Conservation (phyloP, 1,140 invertebrate species). For the Papilio xuthus region DNA sequence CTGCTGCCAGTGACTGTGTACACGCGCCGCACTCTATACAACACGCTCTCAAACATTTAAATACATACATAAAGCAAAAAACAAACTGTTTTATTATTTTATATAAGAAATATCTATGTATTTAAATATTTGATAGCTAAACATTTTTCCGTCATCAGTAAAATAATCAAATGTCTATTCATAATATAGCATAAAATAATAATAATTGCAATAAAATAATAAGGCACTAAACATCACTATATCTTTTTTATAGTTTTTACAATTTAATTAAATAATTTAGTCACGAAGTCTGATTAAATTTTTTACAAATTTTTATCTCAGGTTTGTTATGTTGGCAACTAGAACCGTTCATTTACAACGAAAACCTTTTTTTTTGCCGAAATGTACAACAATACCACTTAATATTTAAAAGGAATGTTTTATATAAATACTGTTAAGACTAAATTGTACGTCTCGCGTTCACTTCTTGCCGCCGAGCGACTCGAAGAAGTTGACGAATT, state of each 20-base stretch:
- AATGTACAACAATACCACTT: constrained; percentile 25
- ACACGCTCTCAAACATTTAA: not conserved
- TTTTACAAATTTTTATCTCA: constrained; percentile 6
- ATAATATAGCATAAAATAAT: constrained; percentile 18
- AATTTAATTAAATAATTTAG: constrained; percentile 30
- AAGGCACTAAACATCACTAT: constrained; percentile 36
- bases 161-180: constrained; percentile 21
- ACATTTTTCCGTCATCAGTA: constrained; percentile 22
- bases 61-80: not conserved
- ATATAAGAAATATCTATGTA: not conserved
- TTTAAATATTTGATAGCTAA: not conserved
- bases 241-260: constrained; percentile 15
- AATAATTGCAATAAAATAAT: constrained; percentile 32
- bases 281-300: constrained; percentile 13
- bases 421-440: not conserved
- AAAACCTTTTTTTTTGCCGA: constrained; percentile 4
- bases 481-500: constrained; percentile 78
- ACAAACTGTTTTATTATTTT: not conserved
- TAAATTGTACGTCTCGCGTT: not conserved
- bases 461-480: constrained; percentile 76
- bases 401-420: constrained; percentile 31
- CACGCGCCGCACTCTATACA: not conserved
- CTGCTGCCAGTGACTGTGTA: not conserved
- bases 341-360: constrained; percentile 20
- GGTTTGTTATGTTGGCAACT: constrained; percentile 5